phyloP scores from a whole-genome alignment of 2,888 invertebrate species.

The Rhingia campestris region DNA sequence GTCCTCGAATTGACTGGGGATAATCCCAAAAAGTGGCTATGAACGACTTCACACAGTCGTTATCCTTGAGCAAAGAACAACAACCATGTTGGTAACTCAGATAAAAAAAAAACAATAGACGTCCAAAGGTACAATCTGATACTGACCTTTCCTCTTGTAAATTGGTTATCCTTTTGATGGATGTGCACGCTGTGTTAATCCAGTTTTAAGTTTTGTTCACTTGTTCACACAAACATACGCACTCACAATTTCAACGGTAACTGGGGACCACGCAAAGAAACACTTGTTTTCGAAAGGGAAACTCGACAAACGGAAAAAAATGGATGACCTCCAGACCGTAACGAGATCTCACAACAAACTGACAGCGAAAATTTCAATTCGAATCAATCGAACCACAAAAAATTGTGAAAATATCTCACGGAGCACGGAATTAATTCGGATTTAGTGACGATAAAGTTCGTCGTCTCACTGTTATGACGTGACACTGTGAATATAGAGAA shows the following conservation, averaged over 20 bases:
- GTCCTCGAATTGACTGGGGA: conserved; percentile 18
- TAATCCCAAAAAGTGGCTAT: conserved; percentile 32
- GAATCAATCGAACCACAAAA: conserved; percentile 12
- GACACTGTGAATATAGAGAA: background rate
- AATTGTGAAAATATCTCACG: conserved; percentile 26
- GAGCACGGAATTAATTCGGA: background rate
- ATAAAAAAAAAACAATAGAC: conserved; percentile 11
- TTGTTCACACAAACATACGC: background rate
- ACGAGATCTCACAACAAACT: conserved; percentile 59
- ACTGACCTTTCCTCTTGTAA: conserved; percentile 46
- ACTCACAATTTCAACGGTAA: conserved; percentile 33
- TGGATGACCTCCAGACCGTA: conserved; percentile 50
- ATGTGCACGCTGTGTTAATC: conserved; percentile 49
- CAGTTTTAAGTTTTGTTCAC: conserved; percentile 32
- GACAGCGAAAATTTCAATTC: background rate
- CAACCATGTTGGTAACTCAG: conserved; percentile 27
- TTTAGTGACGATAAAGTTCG: conserved; percentile 44
- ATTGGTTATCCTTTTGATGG: conserved; percentile 50
- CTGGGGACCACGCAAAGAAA: conserved; percentile 16
- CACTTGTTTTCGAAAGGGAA: conserved; percentile 23
- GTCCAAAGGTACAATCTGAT: conserved; percentile 18
- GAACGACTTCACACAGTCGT: conserved; percentile 40
- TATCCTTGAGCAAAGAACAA: conserved; percentile 47
- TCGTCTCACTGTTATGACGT: conserved; percentile 39
- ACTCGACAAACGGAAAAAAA: background rate